Evolutionary conservation across 2,888 invertebrate species (phyloP), one percentile per base, ranked within the genome.

Genomic region (Nemoura dubitans): DNA sequence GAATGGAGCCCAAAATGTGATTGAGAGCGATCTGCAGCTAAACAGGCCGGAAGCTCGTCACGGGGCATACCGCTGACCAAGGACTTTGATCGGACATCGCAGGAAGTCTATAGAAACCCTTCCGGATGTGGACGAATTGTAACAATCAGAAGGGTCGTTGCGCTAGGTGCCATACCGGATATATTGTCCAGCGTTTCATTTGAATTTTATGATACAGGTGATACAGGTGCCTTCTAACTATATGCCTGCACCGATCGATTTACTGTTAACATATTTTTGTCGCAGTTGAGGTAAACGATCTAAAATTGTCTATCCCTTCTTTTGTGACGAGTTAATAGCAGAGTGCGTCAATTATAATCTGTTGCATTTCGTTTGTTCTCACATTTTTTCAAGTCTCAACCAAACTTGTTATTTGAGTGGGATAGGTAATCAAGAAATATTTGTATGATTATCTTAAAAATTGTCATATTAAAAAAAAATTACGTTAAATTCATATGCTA

Each of bases 121-220:
- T 78, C 78, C 78, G 78, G 78, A 78, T 27, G 78, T 78, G 78
- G 78, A 14, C 78, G 26, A 26, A 26, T 26, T 0, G 78, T 6
- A 78, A 78, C 78, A 78, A 78, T 78, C 27, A 14, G 78, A 25
- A 78, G 78, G 78, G 78, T 78, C 78, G 78, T 78, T 78, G 78
- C 78, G 78, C 78, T 78, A 78, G 27, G 28, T 28, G 78, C 27
- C 78, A 78, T 78, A 78, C 78, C 78, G 78, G 78, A 78, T 78
- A 78, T 28, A 78, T 78, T 28, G 28, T 26, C 26, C 78, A 26
- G 27, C 28, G 78, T 78, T 78, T 28, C 26, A 26, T 26, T 28
- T 26, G 78, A 25, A 78, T 78, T 78, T 78, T 28, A 78, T 59
- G 59, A 59, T 59, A 59, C n/a, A n/a, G n/a, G n/a, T n/a, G n/a